phyloP scores from a whole-genome alignment of 1,140 invertebrate genomes.

The Zaprionus nigranus region DNA sequence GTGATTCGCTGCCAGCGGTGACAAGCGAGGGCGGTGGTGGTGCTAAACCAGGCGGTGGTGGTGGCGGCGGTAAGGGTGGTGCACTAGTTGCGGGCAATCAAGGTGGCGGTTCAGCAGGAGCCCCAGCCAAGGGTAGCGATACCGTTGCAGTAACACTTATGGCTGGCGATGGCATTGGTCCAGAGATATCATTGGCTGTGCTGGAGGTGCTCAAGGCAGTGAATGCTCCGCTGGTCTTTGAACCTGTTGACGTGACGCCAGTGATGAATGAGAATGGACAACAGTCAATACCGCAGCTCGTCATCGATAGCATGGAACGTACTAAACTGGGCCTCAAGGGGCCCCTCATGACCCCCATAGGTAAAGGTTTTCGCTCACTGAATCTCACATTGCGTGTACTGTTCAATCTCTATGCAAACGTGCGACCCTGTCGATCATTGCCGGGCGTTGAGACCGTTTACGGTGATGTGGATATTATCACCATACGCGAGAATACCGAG shows the following conservation, averaged over 20 bases:
- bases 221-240: constrained; percentile 98
- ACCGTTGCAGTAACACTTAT: constrained; percentile 88
- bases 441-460: constrained; percentile 99
- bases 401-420: constrained; percentile 99
- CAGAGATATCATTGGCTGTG: constrained; percentile 98
- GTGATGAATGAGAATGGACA: constrained; percentile 97
- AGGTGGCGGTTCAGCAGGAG: background rate
- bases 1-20: background rate
- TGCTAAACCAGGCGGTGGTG: background rate
- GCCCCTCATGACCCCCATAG: constrained; percentile 98
- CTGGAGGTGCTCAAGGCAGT: constrained; percentile 98
- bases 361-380: constrained; percentile 98
- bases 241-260: constrained; percentile 99
- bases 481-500: constrained; percentile 99
- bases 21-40: background rate
- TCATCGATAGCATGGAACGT: constrained; percentile 98
- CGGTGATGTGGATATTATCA: constrained; percentile 98
- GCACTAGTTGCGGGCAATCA: background rate
- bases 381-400: constrained; percentile 99
- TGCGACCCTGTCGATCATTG: constrained; percentile 97
- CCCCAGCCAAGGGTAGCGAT: no score
- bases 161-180: constrained; percentile 99
- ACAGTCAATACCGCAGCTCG: constrained; percentile 97
- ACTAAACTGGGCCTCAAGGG: constrained; percentile 99
- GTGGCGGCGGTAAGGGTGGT: background rate